Evolutionary conservation across 2,888 invertebrate species (phyloP), one percentile per base, ranked within the genome.

Genomic region (Scrobipalpa costella): DNA sequence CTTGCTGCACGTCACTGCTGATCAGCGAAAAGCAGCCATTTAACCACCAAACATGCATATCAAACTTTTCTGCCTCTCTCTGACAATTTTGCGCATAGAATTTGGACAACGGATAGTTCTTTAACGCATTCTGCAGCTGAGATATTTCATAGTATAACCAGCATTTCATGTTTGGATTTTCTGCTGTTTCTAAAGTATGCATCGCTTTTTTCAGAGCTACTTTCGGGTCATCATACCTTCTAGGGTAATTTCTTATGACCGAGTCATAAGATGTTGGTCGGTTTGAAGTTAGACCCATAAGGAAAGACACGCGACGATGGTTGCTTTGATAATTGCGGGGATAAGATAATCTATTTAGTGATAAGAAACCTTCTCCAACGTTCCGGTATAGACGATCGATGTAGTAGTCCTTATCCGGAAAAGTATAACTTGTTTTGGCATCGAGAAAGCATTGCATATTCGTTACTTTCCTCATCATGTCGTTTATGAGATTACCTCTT

Each of bases 251-350:
- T 11, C 88, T 89, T 79, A 89, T 85, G 0, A 90, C 90, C n/a
- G 90, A 90, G 68, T 90, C 90, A 70, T 84, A 90, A 3, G 90
- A 89, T n/a, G 73, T 80, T 1, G 89, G 86, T 5, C 90, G 83
- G 0, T 88, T 87, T 0, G 84, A 77, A 0, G 85, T 81, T 33
- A 90, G 71, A 7, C 90, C 90, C 88, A 90, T 88, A 6, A 90
- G 80, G 72, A 89, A 90, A 49, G 88, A 87, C 44, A 90, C 85
- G 62, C 90, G 84, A 1, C 90, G 84, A 27, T 87, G 79, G 69
- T 90, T 90, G 19, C 88, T 85, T 8, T 85, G 79, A 67, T 90
- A 89, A 65, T 88, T 89, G 8, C 90, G 83, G 2, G 81, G 84
- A 64, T 88, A 88, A 0, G 90, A 90, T 0, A 90, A 69, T n/a